Evolutionary conservation across 64 coral and sea anemone species (phyloP), one percentile per base, ranked within the genome.

Genomic region (Actinia equina): DNA sequence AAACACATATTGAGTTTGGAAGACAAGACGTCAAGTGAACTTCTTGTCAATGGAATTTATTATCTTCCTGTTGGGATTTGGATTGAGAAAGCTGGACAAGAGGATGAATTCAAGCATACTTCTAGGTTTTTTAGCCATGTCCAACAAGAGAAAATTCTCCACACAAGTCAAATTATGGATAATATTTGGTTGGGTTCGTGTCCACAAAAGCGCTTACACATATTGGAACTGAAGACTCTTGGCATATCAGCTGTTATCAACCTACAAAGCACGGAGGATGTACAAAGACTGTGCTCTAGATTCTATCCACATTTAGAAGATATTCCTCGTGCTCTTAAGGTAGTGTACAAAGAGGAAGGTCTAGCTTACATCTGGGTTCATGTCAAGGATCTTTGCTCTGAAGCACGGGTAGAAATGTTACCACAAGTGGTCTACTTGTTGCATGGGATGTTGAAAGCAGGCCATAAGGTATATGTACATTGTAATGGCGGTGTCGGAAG

Each of bases 331-430:
- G 59, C 54, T n/a, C 13, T 85, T 7, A 85, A 59, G 23, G 16
- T 60, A 45, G 53, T 85, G 7, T 85, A 85, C 56, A 85, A 85
- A 85, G 83, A 85, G 26, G 83, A 85, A 85, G 83, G 83, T 43
- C 52, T 85, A 12, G 26, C 83, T 10, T 85, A 60, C 41, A 85
- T 85, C 17, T 85, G 83, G 83, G 16, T 85, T 59, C 83, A 55
- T 22, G 59, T 85, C 4, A 15, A 85, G 19, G 83, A 85, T 30
- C 30, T 58, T 7, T 62, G 83, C 25, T 42, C 55, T n/a, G 83
- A 58, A 42, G 52, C 83, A 1, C 52, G 83, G 2, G 42, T 41
- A 15, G 83, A 85, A 63, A 85, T 60, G 52, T 45, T 85, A 2
- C 83, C 83, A n/a, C 83, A 85, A 62, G 83, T 57, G 17, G 83